Evolutionary conservation across 2,888 invertebrate species (phyloP).

Genomic region (Copidosoma aretas): DNA sequence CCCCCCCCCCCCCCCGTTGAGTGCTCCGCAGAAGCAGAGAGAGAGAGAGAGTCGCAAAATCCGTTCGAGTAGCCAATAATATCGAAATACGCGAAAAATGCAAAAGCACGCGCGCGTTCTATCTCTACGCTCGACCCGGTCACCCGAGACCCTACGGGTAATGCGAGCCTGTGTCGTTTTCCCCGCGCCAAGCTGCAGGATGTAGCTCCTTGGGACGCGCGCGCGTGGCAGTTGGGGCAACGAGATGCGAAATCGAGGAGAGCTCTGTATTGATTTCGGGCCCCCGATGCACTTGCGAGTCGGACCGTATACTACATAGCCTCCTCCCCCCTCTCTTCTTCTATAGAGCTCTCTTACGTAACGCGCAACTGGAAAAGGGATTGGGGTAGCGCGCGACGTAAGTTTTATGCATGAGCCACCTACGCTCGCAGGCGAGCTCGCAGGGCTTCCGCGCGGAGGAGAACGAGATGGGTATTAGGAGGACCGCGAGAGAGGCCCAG

Average conservation of each 20-base stretch:
- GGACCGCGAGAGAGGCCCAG: no score
- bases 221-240: slow-evolving; percentile 1
- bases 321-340: neutral
- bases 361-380: slow-evolving; percentile 9
- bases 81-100: no score
- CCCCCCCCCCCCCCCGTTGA: no score
- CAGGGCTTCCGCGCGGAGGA: no score
- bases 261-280: slow-evolving; percentile 29
- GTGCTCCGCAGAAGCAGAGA: no score
- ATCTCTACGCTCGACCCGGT: no score
- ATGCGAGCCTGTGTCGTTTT: neutral
- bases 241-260: slow-evolving; percentile 20
- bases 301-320: no score
- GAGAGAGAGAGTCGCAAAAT: neutral
- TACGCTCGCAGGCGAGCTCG: neutral
- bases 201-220: neutral
- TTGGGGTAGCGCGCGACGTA: neutral
- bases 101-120: no score
- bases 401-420: slow-evolving; percentile 10
- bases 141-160: neutral
- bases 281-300: neutral
- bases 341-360: slow-evolving; percentile 17
- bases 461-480: no score
- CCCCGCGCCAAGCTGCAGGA: neutral
- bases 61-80: no score